phyloP scores from a whole-genome alignment of 2,113 vertebrate genomes.

The Trogon surrucura region DNA sequence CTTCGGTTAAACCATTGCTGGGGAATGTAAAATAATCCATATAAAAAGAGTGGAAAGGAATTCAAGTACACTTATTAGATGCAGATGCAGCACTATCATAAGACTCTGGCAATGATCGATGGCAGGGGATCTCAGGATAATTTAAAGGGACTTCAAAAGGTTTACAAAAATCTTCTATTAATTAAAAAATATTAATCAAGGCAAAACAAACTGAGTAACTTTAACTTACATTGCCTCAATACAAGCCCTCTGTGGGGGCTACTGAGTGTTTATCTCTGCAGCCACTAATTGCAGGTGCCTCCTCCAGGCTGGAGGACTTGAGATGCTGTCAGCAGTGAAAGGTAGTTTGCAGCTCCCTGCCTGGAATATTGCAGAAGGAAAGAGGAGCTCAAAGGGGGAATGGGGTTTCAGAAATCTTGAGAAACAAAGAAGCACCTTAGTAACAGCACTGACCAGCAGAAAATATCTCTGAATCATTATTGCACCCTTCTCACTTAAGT shows the following conservation, averaged over 20 bases:
- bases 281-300: neutral
- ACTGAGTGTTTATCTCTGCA: neutral
- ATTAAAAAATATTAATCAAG: neutral
- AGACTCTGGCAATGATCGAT: neutral
- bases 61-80: neutral
- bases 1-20: neutral
- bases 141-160: conserved; percentile 10
- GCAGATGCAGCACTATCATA: neutral
- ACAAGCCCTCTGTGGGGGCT: neutral
- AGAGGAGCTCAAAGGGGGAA: neutral
- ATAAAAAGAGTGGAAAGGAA: neutral
- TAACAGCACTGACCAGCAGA: neutral
- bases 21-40: neutral
- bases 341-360: neutral
- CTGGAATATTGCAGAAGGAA: neutral
- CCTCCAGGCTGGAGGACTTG: neutral
- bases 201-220: neutral
- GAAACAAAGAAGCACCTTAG: neutral
- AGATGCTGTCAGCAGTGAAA: neutral
- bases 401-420: neutral
- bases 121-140: neutral
- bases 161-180: neutral
- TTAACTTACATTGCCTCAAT: neutral
- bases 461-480: neutral
- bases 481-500: neutral